Evolutionary conservation across 2,888 invertebrate species (phyloP), one percentile per base, ranked within the genome.

Genomic region (Orchesella flavescens): DNA sequence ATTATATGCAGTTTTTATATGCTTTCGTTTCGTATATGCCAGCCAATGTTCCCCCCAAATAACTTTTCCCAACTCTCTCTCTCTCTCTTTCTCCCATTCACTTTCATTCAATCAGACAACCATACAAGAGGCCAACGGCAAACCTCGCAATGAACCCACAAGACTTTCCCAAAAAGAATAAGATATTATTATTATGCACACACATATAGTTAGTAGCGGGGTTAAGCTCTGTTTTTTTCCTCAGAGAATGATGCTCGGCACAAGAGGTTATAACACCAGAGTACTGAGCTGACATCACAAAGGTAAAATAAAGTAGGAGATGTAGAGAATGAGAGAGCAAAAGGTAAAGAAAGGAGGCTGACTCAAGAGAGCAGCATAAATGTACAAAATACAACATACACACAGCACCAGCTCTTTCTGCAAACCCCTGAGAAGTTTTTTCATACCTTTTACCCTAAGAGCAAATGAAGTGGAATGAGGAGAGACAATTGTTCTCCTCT

Each of bases 401-500:
- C 21, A 46, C 46, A 13, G 1, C 21, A 49, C 21, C 49, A 12
- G 23, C 17, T n/a, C 53, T 53, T n/a, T 53, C 53, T 2, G 10
- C 53, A 53, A 53, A 10, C 13, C 15, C 34, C 34, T 53, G n/a
- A 53, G 53, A n/a, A 53, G 13, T 59, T 59, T 72, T n/a, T 34
- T 34, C 34, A 34, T 74, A 53, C 73, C 80, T 66, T 73, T 82
- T 76, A 82, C 69, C 75, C 71, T 81, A 68, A 76, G 82, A 82
- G 66, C 76, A 82, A 83, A 83, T 83, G 76, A 83, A 83, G 83
- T 77, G 83, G 72, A 83, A 83, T 76, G 77, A 83, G 77, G 83
- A 83, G 83, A 83, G 77, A 83, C 83, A 83, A 83, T 83, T 83
- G 83, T 73, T 69, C 71, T 61, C 68, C 75, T 82, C 49, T 72